Base-by-base conservation (phyloP, 2,888 invertebrate genomes). In the Steinernema scapterisci region DNA sequence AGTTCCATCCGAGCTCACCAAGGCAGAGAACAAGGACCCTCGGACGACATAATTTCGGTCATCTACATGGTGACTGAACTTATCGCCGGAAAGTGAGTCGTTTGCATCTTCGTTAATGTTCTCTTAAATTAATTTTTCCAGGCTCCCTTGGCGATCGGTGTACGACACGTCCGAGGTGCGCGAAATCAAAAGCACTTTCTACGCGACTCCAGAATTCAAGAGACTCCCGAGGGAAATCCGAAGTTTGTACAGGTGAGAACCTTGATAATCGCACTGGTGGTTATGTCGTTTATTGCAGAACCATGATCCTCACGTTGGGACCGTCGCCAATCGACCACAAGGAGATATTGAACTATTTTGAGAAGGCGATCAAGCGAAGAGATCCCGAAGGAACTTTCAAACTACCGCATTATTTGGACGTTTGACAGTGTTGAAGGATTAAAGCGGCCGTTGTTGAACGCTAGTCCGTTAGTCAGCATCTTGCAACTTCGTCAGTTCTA, bases 11-110 rank as follows among this genome's bases (percentile, higher is more conserved):
- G 76, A 2, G 80, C 70, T 2, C 78, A 79, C 73, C 43, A 43
- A 19, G 74, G 75, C n/a, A 63, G 72, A 11, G 76, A 74, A 13
- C 45, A 70, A 38, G 79, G 80, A 7, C 80, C 79, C 23, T 75
- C 80, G 5, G 80, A 80, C 56, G 79, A 79, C 72, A 71, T 79
- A 31, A 72, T 80, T 27, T 79, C 78, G 6, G 73, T 78, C 43
- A 78, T 79, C 16, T 80, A 63, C 73, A 45, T 81, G 19, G 63
- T 78, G n/a, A 78, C 79, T 0, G 79, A 79, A 52, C 46, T 79
- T 43, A 81, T 79, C 56, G 38, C 73, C 27, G 79, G 79, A 73
- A 77, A 54, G 77, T 77, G 48, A 38, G 71, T 70, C 38, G 23
- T 48, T n/a, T 16, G 11, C 16, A 13, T 27, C 16, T 5, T 27